A percentile compares a stretch with the other conserved stretches of the same genome.
phyloP scores from a whole-genome alignment of 1,140 invertebrate species.

The Teleopsis dalmanni region DNA sequence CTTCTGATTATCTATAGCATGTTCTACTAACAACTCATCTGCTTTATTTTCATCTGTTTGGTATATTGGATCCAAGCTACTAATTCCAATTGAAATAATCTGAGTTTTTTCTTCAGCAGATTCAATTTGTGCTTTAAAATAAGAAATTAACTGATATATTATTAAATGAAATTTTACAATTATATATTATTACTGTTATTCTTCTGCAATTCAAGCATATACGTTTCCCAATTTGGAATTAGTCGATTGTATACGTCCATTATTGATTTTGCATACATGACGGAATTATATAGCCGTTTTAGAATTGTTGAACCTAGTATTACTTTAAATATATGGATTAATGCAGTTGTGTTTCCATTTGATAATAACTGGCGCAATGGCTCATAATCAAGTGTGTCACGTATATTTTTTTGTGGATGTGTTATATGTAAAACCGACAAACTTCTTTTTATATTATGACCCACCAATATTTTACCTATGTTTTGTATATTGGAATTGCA shows the following conservation, averaged over 20 bases:
- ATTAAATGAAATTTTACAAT: too few relatives aligned
- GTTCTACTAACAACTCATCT: too few relatives aligned
- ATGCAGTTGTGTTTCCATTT: conserved; percentile 63
- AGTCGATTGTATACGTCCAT: conserved; percentile 78
- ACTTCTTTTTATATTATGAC: conserved; percentile 84
- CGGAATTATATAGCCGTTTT: conserved; percentile 82
- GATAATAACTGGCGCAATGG: conserved; percentile 59
- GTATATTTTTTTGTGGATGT: conserved; percentile 66
- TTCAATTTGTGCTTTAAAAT: too few relatives aligned
- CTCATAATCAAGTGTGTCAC: conserved; percentile 80
- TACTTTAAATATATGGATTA: conserved; percentile 69
- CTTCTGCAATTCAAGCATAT: conserved; percentile 24
- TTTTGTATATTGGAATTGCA: neutral
- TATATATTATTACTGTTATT: too few relatives aligned
- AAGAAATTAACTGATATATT: too few relatives aligned
- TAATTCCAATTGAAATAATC: too few relatives aligned
- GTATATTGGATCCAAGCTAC: too few relatives aligned
- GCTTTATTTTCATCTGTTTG: too few relatives aligned
- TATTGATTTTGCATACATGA: conserved; percentile 77
- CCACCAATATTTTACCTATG: conserved; percentile 69
- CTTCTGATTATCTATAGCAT: too few relatives aligned
- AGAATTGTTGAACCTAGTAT: conserved; percentile 79
- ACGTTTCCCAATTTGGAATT: conserved; percentile 64
- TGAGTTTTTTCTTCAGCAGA: too few relatives aligned
- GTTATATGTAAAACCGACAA: conserved; percentile 72